Percentiles rank a stretch among this genome's conserved stretches.
These are phyloP conservation scores for Anoplius nigerrimus DNA, from an alignment of 2,888 invertebrate genomes.

Conservation along the genomic window DNA sequence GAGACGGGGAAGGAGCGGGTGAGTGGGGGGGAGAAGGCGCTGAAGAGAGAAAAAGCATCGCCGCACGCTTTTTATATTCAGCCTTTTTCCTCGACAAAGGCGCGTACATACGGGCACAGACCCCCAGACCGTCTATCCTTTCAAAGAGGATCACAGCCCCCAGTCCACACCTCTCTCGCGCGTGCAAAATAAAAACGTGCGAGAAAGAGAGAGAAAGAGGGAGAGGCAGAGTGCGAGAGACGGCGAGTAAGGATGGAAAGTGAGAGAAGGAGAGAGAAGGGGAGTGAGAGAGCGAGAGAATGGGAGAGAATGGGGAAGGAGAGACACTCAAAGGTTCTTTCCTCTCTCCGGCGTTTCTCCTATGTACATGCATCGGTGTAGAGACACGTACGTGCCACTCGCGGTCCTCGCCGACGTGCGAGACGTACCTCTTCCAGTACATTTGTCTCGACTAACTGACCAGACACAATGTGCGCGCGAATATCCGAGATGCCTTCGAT, in stretches of 20 bases:
- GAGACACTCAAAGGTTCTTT: slow-evolving; percentile 23
- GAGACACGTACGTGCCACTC: no score
- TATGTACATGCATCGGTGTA: no score
- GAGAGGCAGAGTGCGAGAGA: no score
- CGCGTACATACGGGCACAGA: slow-evolving; percentile 24
- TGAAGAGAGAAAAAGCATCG: slow-evolving; percentile 26
- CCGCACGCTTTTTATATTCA: slow-evolving; percentile 37
- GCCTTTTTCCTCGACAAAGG: slow-evolving; percentile 40
- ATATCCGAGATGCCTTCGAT: no score
- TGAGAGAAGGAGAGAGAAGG: background rate
- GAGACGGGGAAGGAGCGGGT: background rate
- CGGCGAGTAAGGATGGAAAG: background rate
- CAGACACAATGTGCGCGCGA: no score
- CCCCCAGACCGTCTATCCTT: slow-evolving; percentile 25
- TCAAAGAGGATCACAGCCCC: slow-evolving; percentile 35
- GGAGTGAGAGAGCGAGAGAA: no score
- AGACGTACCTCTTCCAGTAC: no score
- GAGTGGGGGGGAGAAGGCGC: slow-evolving; percentile 3
- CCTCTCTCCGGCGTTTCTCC: background rate
- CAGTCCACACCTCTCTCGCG: slow-evolving; percentile 9
- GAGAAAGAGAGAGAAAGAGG: background rate
- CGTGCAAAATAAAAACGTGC: background rate
- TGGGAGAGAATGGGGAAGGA: background rate
- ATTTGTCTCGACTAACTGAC: no score
- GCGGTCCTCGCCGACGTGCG: no score